Evolutionary conservation across 2,888 invertebrate species (phyloP), one percentile per base, ranked within the genome.

Genomic region (Rhagium mordax): DNA sequence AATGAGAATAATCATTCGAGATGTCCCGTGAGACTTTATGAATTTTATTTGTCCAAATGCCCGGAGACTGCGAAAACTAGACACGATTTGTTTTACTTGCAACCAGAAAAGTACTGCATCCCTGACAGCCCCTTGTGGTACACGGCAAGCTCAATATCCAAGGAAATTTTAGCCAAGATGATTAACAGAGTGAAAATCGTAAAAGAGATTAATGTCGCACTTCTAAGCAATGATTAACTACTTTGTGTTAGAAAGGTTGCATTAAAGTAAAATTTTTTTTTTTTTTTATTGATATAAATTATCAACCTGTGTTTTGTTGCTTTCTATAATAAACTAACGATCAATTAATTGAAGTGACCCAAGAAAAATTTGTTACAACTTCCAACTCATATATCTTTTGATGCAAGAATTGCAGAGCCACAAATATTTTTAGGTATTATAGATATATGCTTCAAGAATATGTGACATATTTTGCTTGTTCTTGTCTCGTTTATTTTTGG

Each of bases 111-210:
- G 73, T 94, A 95, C 66, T 96, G 96, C 87, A 94, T 95, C 51
- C 96, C 96, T 0, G 96, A 96, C 87, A 96, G 95, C 76, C 96
- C 96, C 3, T 95, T 96, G 59, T 97, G 97, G 97, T 97, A 96
- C 89, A 95, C 95, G 60, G 94, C 94, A 67, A 93, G 93, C 86
- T 91, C 95, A 47, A 91, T 96, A 21, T 91, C 92, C 47, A 90
- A 92, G 74, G 93, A 94, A 74, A 91, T 93, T 66, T 90, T 97
- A 80, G 91, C 93, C 79, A 95, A 95, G 88, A 96, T 96, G 94
- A 89, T 97, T 80, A 93, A 96, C 86, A 91, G 78, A 57, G 68
- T 76, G 2, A 74, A 65, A 67, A 74, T 78, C 53, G 75, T 78
- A 29, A 78, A 76, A 53, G 78, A 78, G 49, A 71, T 78, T 33